A percentile compares a stretch with the other conserved stretches of the same genome.
phyloP scores from a whole-genome alignment of 1,140 invertebrate species.

The Diorhabda elongata region DNA sequence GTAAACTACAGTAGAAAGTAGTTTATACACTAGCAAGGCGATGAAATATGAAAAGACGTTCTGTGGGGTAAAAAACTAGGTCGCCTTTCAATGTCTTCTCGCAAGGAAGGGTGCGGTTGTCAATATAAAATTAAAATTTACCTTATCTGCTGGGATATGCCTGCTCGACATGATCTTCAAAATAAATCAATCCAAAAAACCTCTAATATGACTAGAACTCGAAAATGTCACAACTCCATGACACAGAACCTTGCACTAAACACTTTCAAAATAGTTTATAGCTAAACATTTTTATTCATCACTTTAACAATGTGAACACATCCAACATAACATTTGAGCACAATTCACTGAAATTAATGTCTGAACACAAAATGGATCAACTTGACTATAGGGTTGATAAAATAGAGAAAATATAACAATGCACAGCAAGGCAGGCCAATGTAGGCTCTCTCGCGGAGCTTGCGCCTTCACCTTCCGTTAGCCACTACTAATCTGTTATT shows the following conservation, averaged over 20 bases:
- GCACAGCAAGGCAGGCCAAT: conserved; percentile 13
- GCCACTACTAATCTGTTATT: conserved; percentile 10
- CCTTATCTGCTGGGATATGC: conserved; percentile 23
- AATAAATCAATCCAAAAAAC: conserved; percentile 13
- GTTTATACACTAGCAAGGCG: not conserved
- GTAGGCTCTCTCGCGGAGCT: conserved; percentile 12
- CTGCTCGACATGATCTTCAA: conserved; percentile 17
- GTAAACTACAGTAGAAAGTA: not conserved
- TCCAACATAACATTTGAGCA: conserved; percentile 16
- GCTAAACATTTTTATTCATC: conserved; percentile 12
- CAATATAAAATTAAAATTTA: conserved; percentile 15
- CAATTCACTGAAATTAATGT: conserved; percentile 9
- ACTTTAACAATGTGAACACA: conserved; percentile 4
- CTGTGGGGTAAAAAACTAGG: conserved; percentile 20
- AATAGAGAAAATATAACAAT: conserved; percentile 19
- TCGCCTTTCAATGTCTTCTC: conserved; percentile 17
- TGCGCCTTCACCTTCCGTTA: conserved; percentile 18
- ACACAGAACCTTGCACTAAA: conserved; percentile 13
- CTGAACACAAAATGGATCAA: conserved; percentile 15
- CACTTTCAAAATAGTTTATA: conserved; percentile 12
- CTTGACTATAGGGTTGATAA: conserved; percentile 15
- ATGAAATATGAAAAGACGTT: conserved; percentile 18
- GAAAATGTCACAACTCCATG: conserved; percentile 22
- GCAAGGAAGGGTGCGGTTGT: conserved; percentile 19
- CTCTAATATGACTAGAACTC: conserved; percentile 7